phyloP scores from a whole-genome alignment of 2,113 vertebrate genomes.

The Trematocara zebra region DNA sequence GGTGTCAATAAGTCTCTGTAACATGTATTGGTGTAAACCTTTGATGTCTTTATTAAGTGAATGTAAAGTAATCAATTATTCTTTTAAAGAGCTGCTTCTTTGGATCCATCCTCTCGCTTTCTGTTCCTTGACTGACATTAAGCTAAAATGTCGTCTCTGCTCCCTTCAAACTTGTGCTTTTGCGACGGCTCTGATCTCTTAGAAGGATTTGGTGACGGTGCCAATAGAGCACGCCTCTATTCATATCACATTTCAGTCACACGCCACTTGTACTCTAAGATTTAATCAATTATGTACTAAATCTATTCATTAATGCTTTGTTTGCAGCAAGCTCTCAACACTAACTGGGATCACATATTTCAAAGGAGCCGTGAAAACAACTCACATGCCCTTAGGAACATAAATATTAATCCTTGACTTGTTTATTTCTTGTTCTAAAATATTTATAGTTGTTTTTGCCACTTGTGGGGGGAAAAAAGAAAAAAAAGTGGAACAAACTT shows the following conservation, averaged over 20 bases:
- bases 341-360: slow-evolving; percentile 58
- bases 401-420: slow-evolving; percentile 73
- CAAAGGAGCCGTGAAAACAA: slow-evolving; percentile 54
- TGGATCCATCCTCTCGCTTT: background rate
- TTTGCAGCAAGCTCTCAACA: slow-evolving; percentile 29
- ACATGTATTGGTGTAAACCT: background rate
- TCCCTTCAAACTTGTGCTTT: background rate
- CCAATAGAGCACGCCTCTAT: background rate
- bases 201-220: background rate
- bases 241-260: background rate
- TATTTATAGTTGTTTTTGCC: slow-evolving; percentile 71
- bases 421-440: slow-evolving; percentile 69
- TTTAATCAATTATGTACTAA: slow-evolving; percentile 60
- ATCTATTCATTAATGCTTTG: slow-evolving; percentile 57
- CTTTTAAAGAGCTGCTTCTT: background rate
- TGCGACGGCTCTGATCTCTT: slow-evolving; percentile 16
- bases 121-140: background rate
- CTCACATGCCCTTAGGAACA: slow-evolving; percentile 54
- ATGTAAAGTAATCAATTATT: background rate
- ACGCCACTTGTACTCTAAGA: background rate
- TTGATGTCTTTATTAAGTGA: background rate
- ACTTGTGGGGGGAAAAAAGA: background rate
- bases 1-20: background rate
- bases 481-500: slow-evolving; percentile 64
- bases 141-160: background rate